Conservation (phyloP, 2,113 vertebrate genomes). For the Phyllostomus discolor region DNA sequence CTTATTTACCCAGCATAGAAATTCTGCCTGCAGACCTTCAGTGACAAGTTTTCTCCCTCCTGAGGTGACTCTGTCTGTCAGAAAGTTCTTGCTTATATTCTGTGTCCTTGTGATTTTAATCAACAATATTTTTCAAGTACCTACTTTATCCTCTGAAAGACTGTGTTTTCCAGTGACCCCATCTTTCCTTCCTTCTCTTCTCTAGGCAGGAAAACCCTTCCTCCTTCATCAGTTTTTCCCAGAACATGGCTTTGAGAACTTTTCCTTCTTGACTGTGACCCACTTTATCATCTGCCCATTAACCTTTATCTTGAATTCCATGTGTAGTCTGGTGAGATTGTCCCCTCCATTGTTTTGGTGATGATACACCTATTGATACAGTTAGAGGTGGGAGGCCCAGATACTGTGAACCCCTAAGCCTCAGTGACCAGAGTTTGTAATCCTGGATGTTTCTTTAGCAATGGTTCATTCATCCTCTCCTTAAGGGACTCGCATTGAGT, state of each 20-base stretch:
- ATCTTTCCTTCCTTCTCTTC: neutral
- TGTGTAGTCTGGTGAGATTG: neutral
- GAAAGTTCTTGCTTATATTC: neutral
- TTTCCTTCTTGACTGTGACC: neutral
- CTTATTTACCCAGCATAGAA: neutral
- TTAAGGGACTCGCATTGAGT: neutral
- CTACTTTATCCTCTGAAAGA: neutral
- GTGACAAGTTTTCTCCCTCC: neutral
- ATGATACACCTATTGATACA: neutral
- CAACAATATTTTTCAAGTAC: neutral
- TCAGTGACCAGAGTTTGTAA: neutral
- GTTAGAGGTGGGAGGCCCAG: neutral
- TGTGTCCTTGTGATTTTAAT: neutral
- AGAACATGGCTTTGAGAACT: neutral
- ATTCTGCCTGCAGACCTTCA: neutral
- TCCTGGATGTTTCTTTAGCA: neutral
- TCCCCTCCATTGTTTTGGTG: neutral
- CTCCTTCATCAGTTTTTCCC: neutral
- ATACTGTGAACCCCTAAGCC: neutral
- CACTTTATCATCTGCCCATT: neutral
- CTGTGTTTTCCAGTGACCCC: neutral
- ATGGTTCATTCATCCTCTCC: neutral
- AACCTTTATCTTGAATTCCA: neutral
- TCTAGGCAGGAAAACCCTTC: neutral
- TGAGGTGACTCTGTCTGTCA: neutral